Base-by-base conservation (phyloP, 2,888 invertebrate species). In the Gonocerus acuteangulatus region DNA sequence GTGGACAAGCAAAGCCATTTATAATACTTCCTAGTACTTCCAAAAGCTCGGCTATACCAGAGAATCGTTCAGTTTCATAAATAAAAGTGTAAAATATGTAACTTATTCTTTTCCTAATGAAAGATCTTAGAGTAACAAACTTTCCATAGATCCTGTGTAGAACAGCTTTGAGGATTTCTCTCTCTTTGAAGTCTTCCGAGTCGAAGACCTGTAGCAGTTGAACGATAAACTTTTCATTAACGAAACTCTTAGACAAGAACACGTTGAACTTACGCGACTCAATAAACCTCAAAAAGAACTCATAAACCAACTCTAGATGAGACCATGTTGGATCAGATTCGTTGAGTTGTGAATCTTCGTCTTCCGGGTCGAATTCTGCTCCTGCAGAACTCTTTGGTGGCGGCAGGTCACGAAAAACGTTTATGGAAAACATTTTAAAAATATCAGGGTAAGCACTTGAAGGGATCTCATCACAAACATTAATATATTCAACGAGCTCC, bases 81-180 rank as follows among this genome's bases (percentile, higher is more conserved):
- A 96, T 95, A 83, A 96, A 96, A 81, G 95, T 92, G 77, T 89
- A 85, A 81, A 97, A 97, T 78, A 96, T 95, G 80, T 99, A 96
- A 80, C 97, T 99, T 75, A 99, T 99, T 81, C 99, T 97, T 83
- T 97, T 97, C 73, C 99, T 86, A 78, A 99, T 99, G 80, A 95
- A 99, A 74, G 97, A 95, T 75, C 99, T 85, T 74, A 99, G 84
- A 67, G 95, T 95, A 80, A 99, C 36, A 42, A 42, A 99, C 83
- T 99, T 99, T 71, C 97, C 97, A 79, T 99, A 97, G 79, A 99
- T 96, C 79, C 97, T 87, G 80, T 99, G 97, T 74, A 99, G 83
- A 72, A 96, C 95, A 71, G 97, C 99, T 81, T 99, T 99, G 72
- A 99, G 81, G 76, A 96, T 93, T 79, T 99, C 97, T 74, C 99